These are phyloP conservation scores for Perdita meconis DNA, from an alignment of 2,888 invertebrate species.

Conservation along the genomic window DNA sequence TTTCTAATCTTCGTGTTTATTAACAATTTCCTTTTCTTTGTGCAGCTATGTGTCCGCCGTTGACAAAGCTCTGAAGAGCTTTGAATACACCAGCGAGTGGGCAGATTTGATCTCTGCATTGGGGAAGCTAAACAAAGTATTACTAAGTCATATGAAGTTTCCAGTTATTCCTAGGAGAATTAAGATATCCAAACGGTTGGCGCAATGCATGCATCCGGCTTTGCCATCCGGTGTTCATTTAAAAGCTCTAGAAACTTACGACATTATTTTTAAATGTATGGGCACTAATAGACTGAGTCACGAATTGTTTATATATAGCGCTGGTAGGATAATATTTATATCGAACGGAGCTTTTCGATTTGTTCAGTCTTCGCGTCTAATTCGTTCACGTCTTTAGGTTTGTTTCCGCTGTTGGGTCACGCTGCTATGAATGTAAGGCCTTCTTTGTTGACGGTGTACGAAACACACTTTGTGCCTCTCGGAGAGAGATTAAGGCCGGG, in stretches of 20 bases:
- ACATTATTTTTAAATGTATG: slow-evolving; percentile 95
- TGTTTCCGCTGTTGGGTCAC: slow-evolving; percentile 95
- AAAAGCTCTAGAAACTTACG: slow-evolving; percentile 95
- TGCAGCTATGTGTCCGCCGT: slow-evolving; percentile 89
- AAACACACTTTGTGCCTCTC: slow-evolving; percentile 94
- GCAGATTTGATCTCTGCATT: slow-evolving; percentile 96
- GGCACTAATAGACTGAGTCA: slow-evolving; percentile 92
- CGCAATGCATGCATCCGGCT: slow-evolving; percentile 97
- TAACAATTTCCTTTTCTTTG: too few relatives aligned
- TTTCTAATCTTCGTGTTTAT: too few relatives aligned
- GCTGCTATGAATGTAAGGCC: slow-evolving; percentile 96
- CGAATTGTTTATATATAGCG: slow-evolving; percentile 93
- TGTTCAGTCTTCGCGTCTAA: not conserved
- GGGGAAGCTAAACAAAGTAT: slow-evolving; percentile 94
- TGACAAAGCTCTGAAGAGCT: slow-evolving; percentile 94
- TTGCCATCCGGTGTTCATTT: slow-evolving; percentile 96
- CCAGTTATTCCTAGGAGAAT: slow-evolving; percentile 94
- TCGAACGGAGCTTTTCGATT: not conserved
- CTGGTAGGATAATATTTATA: slow-evolving; percentile 85
- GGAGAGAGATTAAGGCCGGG: slow-evolving; percentile 91
- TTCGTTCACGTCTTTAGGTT: slow-evolving; percentile 85
- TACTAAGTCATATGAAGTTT: slow-evolving; percentile 92
- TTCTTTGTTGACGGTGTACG: slow-evolving; percentile 92
- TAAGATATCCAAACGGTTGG: slow-evolving; percentile 94
- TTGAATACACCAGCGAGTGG: slow-evolving; percentile 98